Conservation (phyloP, 2,113 vertebrate genomes). For the Pantherophis guttatus region DNA sequence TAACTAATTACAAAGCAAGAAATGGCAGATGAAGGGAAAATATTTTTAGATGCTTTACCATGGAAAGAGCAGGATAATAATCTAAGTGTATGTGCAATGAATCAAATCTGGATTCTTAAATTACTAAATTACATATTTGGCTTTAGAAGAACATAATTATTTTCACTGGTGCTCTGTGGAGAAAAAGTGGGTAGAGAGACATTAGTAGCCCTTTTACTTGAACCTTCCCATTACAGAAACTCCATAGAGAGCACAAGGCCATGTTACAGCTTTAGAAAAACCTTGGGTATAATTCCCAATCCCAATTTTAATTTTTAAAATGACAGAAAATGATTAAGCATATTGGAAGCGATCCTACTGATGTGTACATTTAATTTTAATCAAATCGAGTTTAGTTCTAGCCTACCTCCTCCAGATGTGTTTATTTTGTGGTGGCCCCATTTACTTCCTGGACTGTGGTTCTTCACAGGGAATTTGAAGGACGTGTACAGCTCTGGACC, state of each 20-base stretch:
- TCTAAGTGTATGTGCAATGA: neutral
- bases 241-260: neutral
- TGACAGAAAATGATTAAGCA: neutral
- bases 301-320: neutral
- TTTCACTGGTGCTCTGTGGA: neutral
- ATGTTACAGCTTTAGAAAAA: neutral
- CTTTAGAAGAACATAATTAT: neutral
- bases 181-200: neutral
- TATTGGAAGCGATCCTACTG: neutral
- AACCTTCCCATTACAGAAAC: neutral
- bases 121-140: neutral
- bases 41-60: neutral
- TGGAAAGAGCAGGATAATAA: neutral
- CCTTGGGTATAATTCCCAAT: neutral
- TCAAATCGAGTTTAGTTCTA: neutral
- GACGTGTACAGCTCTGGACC: neutral
- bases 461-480: neutral
- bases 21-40: neutral
- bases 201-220: neutral
- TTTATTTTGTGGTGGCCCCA: neutral
- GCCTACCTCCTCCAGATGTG: neutral
- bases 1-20: neutral
- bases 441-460: neutral
- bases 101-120: neutral
- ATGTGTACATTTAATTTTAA: neutral